Base-by-base conservation (phyloP, 2,797 vertebrate species). In the Pristis pectinata region DNA sequence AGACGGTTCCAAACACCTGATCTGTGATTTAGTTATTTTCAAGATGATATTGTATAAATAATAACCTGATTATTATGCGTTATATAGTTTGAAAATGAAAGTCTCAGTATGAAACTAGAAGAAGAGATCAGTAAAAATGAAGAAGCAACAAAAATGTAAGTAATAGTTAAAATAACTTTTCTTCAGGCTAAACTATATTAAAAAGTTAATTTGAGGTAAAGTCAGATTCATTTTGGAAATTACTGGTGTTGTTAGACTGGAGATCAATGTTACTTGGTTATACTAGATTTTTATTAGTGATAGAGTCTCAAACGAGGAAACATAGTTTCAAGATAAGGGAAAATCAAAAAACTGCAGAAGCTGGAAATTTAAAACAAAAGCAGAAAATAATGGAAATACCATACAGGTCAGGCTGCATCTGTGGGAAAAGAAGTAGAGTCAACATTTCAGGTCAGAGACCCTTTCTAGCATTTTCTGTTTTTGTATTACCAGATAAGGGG, bases 21-120 rank as follows among this genome's bases (percentile, higher is more conserved):
- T 19, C 19, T 67, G 22, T 41, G 67, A 24, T 24, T 91, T 4
- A 11, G n/a, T 91, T 64, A 67, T 91, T 67, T 67, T 91, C n/a
- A 91, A 53, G 53, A 53, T 74, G 74, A 30, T 74, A 30, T 76
- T 76, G 37, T 19, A 83, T 44, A 72, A 93, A 67, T n/a, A 70
- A 76, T 94, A 94, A 94, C 44, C 7, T 53, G 70, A 76, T 94
- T 19, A 94, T 76, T 94, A 94, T 76, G 53, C 7, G 76, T 94
- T 67, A n/a, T 34, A n/a, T 95, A 99, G 99, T 98, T 99, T 97
- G 98, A 97, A 97, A 99, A 98, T 97, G 98, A 99, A 97, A 98
- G 97, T 96, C 97, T 99, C 94, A 98, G 97, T 96, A 96, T 98
- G 95, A 98, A 99, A 96, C 96, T 99, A 96, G 98, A 99, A 96